Base-by-base conservation (phyloP, 2,113 vertebrate genomes). In the Hippocampus comes region DNA sequence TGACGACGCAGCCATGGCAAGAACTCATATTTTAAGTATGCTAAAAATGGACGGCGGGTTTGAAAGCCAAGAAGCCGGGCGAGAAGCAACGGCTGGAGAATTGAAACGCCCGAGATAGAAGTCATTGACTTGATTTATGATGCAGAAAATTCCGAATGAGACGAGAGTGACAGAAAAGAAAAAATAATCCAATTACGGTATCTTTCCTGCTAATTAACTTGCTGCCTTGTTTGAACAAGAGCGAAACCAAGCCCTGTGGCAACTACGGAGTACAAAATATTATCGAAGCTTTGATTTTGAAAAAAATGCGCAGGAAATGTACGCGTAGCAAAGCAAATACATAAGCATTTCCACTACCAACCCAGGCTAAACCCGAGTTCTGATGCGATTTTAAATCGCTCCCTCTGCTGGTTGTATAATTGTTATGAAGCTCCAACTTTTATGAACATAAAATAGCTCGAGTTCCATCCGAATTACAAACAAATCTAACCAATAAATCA, bases 11-110 rank as follows among this genome's bases (percentile, higher is more conserved):
- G 49, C 49, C 49, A 20, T 5, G 49, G 49, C 49, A 3, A 61
- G 34, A 34, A 61, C 4, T 60, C 57, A 60, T 15, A 18, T 27
- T 18, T 30, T 17, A 30, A 27, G 57, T 3, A 18, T 60, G 57
- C 27, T 20, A 59, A 75, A 77, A 72, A 76, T 55, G 18, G 67
- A 79, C 65, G 60, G 63, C 71, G 34, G 63, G 67, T 78, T 65
- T 38, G 30, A 63, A 59, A 67, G 78, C 25, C 27, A 46, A 17
- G 14, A 18, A 34, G 59, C 76, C 41, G 27, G 7, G 70, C 55
- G 49, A 18, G 30, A 65, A 12, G 11, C 5, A 1, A 67, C 1
- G n/a, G 71, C 25, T 49, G 14, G 55, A 1, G 0, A 34, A 61
- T 3, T 34, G 27, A 61, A 30, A 30, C 12, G 4, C 14, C 2